A percentile compares a stretch with the other conserved stretches of the same genome.
phyloP scores from a whole-genome alignment of 1,140 invertebrate species.

The Pantala flavescens region DNA sequence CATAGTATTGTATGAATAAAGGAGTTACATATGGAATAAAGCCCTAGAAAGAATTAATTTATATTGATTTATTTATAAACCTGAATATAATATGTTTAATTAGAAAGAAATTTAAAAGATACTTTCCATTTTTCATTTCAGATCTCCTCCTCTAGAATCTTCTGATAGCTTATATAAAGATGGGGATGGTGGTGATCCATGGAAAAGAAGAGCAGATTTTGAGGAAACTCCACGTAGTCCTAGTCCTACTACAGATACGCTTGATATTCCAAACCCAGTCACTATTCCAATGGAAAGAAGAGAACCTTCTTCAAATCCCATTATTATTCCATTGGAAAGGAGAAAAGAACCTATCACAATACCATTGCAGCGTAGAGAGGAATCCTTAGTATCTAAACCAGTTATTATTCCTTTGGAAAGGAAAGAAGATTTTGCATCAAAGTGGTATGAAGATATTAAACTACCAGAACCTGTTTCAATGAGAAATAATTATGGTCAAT shows the following conservation, averaged over 20 bases:
- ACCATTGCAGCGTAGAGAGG: constrained; percentile 31
- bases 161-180: neutral
- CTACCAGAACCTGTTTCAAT: constrained; percentile 19
- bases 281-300: neutral
- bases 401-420: constrained; percentile 36
- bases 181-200: neutral
- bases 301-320: neutral
- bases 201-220: neutral
- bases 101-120: too few species aligned
- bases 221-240: constrained; percentile 35
- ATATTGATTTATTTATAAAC: too few species aligned
- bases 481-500: neutral
- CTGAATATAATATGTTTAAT: too few species aligned
- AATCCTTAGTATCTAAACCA: constrained; percentile 23
- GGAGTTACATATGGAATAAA: too few species aligned
- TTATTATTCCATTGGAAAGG: neutral
- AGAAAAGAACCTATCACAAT: constrained; percentile 31
- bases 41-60: too few species aligned
- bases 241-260: constrained; percentile 30
- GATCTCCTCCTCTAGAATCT: neutral
- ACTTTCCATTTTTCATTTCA: neutral
- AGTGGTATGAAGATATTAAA: constrained; percentile 20
- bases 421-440: constrained; percentile 19
- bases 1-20: too few species aligned
- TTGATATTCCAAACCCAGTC: neutral